Percentiles rank a stretch among this genome's conserved stretches.
Conservation (phyloP, 2,888 invertebrate genomes). For the Sipha maydis region DNA sequence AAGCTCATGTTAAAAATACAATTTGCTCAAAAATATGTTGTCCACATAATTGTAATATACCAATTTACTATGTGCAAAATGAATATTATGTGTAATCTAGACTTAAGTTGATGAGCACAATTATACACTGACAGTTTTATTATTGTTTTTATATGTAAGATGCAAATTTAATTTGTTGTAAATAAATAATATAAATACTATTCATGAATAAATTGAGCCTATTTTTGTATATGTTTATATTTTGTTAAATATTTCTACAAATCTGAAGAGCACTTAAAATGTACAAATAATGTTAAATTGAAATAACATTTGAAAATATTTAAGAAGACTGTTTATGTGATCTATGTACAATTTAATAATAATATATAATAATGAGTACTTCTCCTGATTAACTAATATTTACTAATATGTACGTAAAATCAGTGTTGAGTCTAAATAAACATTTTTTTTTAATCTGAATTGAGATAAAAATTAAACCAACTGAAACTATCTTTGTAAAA, state of each 20-base stretch:
- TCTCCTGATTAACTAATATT: too few relatives aligned
- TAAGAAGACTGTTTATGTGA: too few relatives aligned
- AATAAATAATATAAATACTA: slow-evolving; percentile 23
- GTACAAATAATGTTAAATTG: not conserved
- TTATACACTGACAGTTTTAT: slow-evolving; percentile 36
- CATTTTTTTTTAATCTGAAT: too few relatives aligned
- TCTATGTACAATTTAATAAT: too few relatives aligned
- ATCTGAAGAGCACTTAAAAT: not conserved
- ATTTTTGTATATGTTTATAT: not conserved
- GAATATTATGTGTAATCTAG: not conserved
- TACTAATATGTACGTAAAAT: too few relatives aligned
- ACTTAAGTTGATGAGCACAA: slow-evolving; percentile 25
- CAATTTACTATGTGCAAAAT: slow-evolving; percentile 1
- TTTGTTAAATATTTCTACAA: not conserved
- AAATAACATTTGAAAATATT: not conserved
- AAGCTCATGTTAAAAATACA: slow-evolving; percentile 33
- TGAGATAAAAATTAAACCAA: too few relatives aligned
- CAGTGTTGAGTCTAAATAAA: too few relatives aligned
- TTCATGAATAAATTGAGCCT: not conserved
- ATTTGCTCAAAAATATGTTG: slow-evolving; percentile 43
- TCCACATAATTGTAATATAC: not conserved
- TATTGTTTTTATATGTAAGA: slow-evolving; percentile 5
- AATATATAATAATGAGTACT: too few relatives aligned
- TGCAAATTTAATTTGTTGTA: not conserved
- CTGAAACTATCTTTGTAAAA: too few relatives aligned